Evolutionary conservation across 2,797 vertebrate species (phyloP).

Genomic region (Kryptolebias ocellatus): DNA sequence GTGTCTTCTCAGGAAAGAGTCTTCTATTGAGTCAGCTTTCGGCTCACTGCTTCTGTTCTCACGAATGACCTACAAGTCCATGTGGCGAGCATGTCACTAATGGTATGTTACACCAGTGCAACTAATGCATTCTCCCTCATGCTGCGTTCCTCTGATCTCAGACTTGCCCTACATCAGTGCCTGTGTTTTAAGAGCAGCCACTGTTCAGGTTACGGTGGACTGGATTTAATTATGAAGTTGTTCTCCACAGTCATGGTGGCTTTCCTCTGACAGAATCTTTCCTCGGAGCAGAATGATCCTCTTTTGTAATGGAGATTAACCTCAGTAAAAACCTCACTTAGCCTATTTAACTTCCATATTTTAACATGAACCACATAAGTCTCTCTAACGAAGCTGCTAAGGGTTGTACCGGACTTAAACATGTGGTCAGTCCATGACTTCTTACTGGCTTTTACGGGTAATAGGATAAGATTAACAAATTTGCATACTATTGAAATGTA

Average conservation of each 20-base stretch:
- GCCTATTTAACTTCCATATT: slow-evolving; percentile 65
- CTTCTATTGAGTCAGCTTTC: slow-evolving; percentile 30
- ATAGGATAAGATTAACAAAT: slow-evolving; percentile 81
- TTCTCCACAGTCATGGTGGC: slow-evolving; percentile 23
- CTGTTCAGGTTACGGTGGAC: slow-evolving; percentile 59
- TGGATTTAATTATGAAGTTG: slow-evolving; percentile 59
- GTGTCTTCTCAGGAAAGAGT: slow-evolving; percentile 8
- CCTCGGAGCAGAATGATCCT: slow-evolving; percentile 46
- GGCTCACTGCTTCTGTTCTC: slow-evolving; percentile 46
- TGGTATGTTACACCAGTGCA: slow-evolving; percentile 20
- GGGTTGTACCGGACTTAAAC: slow-evolving; percentile 64
- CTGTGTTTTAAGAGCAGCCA: slow-evolving; percentile 35
- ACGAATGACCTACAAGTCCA: slow-evolving; percentile 34
- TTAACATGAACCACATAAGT: slow-evolving; percentile 38
- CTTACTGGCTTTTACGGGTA: slow-evolving; percentile 75
- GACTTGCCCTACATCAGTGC: slow-evolving; percentile 9
- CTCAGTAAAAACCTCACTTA: slow-evolving; percentile 57
- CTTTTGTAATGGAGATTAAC: slow-evolving; percentile 77
- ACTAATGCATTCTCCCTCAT: slow-evolving; percentile 17
- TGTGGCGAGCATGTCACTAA: slow-evolving; percentile 31
- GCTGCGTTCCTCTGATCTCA: slow-evolving; percentile 33
- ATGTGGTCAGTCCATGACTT: slow-evolving; percentile 63
- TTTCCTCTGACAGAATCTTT: slow-evolving; percentile 27
- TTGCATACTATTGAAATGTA: slow-evolving; percentile 73
- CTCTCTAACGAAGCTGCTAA: slow-evolving; percentile 49